Base-by-base conservation (phyloP, 2,113 vertebrate genomes). In the Aphyosemion australe region DNA sequence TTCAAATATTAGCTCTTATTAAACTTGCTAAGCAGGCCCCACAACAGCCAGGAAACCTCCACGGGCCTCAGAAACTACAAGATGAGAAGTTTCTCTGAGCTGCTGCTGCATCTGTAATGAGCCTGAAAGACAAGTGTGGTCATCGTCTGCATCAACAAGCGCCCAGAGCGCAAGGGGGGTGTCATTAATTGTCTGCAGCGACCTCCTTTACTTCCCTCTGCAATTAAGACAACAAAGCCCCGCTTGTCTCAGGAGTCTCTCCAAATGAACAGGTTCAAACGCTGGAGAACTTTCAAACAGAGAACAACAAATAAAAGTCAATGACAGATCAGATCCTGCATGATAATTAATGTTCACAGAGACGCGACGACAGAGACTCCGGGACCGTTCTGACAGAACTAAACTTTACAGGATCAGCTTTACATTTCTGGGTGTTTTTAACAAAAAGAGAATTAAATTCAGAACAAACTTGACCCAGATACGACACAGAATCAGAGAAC, bases 1-100 rank as follows among this genome's bases (percentile, higher is more conserved):
- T 84, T 61, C 18, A 69, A 73, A 83, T 74, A 69, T 65, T 56
- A 67, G 42, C 52, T 61, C 65, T 72, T 66, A 83, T 79, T 79
- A 68, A 79, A 79, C 66, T 75, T 79, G 71, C 69, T 73, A 62
- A 85, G 51, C 60, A 72, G 68, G 52, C 53, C 47, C 8, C 55
- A 48, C 41, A 32, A 52, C 54, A 14, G 48, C 21, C 2, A 14
- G 16, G 37, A 67, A 70, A 61, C 51, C 64, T 53, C 32, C 46
- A 8, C 65, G 59, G 55, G 64, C 66, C 61, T 60, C 12, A 21
- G 20, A 16, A 61, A 13, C 46, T 47, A 41, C 49, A 39, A 31
- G 34, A 37, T 26, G 19, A 39, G 57, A 65, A 48, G 26, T 60
- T 76, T 19, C 54, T 31, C 18, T 37, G 15, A 11, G 13, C 9